Base-by-base conservation (phyloP, 2,113 vertebrate species). In the Lynx canadensis region DNA sequence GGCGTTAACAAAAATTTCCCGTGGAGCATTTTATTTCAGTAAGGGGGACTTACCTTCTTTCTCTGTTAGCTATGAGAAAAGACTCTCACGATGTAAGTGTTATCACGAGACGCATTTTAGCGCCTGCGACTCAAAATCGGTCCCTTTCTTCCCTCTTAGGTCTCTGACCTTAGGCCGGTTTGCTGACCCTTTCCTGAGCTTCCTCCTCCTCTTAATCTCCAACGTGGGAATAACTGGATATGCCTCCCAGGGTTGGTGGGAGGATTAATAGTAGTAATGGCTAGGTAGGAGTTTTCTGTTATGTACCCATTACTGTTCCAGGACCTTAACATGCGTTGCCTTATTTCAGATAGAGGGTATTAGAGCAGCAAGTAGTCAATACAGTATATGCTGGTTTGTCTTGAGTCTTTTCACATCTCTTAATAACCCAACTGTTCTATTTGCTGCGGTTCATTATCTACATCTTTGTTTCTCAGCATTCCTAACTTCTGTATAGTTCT, bases 1-100 rank as follows among this genome's bases (percentile, higher is more conserved):
- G 55, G 73, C 50, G 16, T 88, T 94, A 60, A 55, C 91, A 94
- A 48, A 82, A 73, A 91, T 93, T 78, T 69, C 36, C 65, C 71
- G 14, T 65, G 76, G 78, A 68, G 18, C 57, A 33, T 87, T 97
- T 89, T 50, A 76, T 1, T 65, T 95, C 57, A 23, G 38, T 50
- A 78, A 65, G 19, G 14, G 55, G 18, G 85, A 33, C 84, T 89
- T 23, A 60, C 48, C 33, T 80, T 94, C n/a, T 38, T 88, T 71
- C 41, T 66, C 52, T 92, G 27, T 66, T 78, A 65, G 63, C 33
- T 33, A 63, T 1, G 23, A 71, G 57, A 81, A 78, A 78, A 68
- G 63, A 41, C 29, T 31, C 13, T 95, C 14, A 41, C 45, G 66
- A 25, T 29, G 1, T 36, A 71, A 21, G 25, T 55, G 45, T 45